phyloP scores from a whole-genome alignment of 2,888 invertebrate species.

The Patella depressa region DNA sequence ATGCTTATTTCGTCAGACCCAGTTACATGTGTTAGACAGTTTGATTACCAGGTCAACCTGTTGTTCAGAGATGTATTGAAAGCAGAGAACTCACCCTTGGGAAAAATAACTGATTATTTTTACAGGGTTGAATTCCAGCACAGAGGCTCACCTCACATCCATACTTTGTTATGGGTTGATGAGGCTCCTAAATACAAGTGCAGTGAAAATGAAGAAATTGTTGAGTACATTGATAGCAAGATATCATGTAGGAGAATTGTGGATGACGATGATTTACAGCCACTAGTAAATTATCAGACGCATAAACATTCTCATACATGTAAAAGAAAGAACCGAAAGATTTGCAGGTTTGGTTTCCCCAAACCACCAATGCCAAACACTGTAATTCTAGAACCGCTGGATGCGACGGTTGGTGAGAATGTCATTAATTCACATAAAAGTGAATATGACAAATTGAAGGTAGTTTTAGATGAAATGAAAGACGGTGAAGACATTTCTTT shows the following conservation, averaged over 20 bases:
- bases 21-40: slow-evolving; percentile 46
- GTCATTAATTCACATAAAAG: no score
- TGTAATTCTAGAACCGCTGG: slow-evolving; percentile 9
- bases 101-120: slow-evolving; percentile 38
- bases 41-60: slow-evolving; percentile 41
- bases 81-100: slow-evolving; percentile 32
- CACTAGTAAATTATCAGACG: no score
- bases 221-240: slow-evolving; percentile 29
- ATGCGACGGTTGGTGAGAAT: neutral
- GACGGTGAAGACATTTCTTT: no score
- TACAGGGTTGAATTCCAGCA: slow-evolving; percentile 51
- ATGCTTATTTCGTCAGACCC: slow-evolving; percentile 42
- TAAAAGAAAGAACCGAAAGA: neutral
- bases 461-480: no score
- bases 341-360: slow-evolving; percentile 14
- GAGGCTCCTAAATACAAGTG: slow-evolving; percentile 36
- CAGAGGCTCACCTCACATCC: slow-evolving; percentile 48
- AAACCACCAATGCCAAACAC: slow-evolving; percentile 8
- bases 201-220: slow-evolving; percentile 29
- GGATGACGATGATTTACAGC: slow-evolving; percentile 14
- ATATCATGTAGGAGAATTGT: slow-evolving; percentile 30
- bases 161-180: slow-evolving; percentile 42
- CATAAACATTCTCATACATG: no score
- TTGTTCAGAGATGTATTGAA: slow-evolving; percentile 33
- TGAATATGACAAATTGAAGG: neutral